Percentiles rank a stretch among this genome's conserved stretches.
These are phyloP conservation scores for Agapostemon virescens DNA, from an alignment of 2,888 invertebrate species.

Conservation along the genomic window DNA sequence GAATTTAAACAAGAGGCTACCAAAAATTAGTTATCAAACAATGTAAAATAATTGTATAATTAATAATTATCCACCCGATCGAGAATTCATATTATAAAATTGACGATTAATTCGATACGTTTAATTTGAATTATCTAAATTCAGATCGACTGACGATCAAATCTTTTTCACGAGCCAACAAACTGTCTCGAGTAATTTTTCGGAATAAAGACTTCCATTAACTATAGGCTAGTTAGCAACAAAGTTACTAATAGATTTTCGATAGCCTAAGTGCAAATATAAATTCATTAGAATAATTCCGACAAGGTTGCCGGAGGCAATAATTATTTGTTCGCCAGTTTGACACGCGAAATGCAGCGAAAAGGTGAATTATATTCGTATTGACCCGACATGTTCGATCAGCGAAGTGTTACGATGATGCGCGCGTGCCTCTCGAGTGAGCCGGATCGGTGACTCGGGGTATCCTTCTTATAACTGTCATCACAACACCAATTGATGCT, in stretches of 20 bases:
- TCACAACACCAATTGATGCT: conserved; percentile 64
- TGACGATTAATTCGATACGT: neutral
- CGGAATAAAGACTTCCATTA: neutral
- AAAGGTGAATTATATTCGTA: neutral
- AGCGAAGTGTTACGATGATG: neutral
- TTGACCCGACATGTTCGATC: neutral
- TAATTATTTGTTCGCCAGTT: neutral
- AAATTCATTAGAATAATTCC: neutral
- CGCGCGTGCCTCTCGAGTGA: conserved; percentile 7
- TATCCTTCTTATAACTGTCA: conserved; percentile 48
- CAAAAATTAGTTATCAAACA: neutral
- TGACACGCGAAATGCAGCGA: neutral
- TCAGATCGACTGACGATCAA: neutral
- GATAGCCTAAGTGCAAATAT: neutral
- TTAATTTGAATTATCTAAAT: neutral
- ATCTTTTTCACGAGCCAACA: neutral
- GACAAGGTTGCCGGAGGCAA: neutral
- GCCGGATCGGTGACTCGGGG: conserved; percentile 34
- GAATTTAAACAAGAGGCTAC: neutral
- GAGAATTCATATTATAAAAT: neutral
- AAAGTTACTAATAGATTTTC: neutral
- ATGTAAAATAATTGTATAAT: neutral
- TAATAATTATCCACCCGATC: neutral
- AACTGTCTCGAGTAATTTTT: neutral
- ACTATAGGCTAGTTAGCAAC: neutral